Evolutionary conservation across 2,888 invertebrate species (phyloP), one percentile per base, ranked within the genome.

Genomic region (Venusia cambrica): DNA sequence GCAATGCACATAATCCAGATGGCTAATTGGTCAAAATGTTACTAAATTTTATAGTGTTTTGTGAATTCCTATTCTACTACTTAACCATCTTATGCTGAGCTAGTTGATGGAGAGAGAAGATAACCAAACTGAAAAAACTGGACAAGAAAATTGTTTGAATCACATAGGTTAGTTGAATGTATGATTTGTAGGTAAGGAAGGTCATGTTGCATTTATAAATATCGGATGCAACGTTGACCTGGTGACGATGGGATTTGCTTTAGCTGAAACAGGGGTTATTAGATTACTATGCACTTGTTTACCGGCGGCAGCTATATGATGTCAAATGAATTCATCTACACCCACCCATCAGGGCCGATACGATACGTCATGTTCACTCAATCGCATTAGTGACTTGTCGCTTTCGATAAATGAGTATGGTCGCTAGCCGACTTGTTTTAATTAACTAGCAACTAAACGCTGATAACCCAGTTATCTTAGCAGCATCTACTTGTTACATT

Each of bases 341-440:
- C n/a, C n/a, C n/a, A n/a, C n/a, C n/a, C n/a, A n/a, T n/a, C n/a
- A n/a, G n/a, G n/a, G n/a, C n/a, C n/a, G n/a, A n/a, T n/a, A n/a
- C n/a, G n/a, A n/a, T 64, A 63, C 69, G 67, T 70, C 65, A 72
- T 57, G n/a, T n/a, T n/a, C 41, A 58, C 57, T 62, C 58, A 67
- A 69, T 73, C 66, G 65, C 67, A 72, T 68, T 69, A 67, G 62
- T 66, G 67, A 65, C 43, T 55, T 53, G 48, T 51, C 41, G 46
- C 47, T 48, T 51, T 45, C 49, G 53, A 51, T 51, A 44, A 48
- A 44, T 41, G 45, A 49, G 30, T 18, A 47, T 43, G 31, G 35
- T 45, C 26, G 27, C 27, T 28, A 28, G 30, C 7, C 11, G n/a
- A 35, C 40, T 30, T 30, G 12, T 35, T n/a, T n/a, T n/a, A n/a